A percentile compares a stretch with the other conserved stretches of the same genome.
These are phyloP conservation scores for Pelochelys cantorii DNA, from an alignment of 2,797 vertebrate species.

Conservation along the genomic window DNA sequence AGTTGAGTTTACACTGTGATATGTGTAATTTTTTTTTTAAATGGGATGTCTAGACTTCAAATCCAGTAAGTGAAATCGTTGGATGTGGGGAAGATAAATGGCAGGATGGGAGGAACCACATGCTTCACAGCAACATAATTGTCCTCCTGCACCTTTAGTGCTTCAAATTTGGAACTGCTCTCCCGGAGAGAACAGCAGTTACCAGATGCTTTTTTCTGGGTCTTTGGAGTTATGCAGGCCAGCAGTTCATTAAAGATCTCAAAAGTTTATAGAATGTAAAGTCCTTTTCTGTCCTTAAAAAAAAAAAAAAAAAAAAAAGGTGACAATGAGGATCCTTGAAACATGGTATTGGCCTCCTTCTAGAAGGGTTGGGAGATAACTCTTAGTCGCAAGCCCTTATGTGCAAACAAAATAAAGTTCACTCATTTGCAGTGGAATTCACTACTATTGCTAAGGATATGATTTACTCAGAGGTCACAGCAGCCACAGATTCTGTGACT, in stretches of 20 bases:
- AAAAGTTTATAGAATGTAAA: neutral
- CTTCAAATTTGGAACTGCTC: neutral
- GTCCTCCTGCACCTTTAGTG: neutral
- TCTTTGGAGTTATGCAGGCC: neutral
- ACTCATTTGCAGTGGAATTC: neutral
- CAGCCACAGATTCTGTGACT: too few relatives aligned
- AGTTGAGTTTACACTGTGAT: neutral
- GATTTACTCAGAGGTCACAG: too few relatives aligned
- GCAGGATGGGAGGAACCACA: neutral
- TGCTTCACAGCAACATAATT: neutral
- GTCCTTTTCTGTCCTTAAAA: neutral
- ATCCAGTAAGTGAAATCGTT: neutral
- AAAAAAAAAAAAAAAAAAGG: neutral
- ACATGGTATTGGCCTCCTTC: neutral
- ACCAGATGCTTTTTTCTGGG: neutral
- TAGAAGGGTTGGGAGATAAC: neutral
- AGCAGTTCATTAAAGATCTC: neutral
- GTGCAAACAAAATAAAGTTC: neutral
- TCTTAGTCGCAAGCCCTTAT: neutral
- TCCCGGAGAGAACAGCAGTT: rapidly evolving
- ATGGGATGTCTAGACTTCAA: neutral
- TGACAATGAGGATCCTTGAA: neutral
- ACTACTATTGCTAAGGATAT: too few relatives aligned
- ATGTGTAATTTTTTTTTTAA: too few relatives aligned
- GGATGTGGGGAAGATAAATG: too few relatives aligned